Percentiles rank a stretch among this genome's conserved stretches.
Conservation (phyloP, 2,888 invertebrate genomes). For the Muschampia plurimacula region DNA sequence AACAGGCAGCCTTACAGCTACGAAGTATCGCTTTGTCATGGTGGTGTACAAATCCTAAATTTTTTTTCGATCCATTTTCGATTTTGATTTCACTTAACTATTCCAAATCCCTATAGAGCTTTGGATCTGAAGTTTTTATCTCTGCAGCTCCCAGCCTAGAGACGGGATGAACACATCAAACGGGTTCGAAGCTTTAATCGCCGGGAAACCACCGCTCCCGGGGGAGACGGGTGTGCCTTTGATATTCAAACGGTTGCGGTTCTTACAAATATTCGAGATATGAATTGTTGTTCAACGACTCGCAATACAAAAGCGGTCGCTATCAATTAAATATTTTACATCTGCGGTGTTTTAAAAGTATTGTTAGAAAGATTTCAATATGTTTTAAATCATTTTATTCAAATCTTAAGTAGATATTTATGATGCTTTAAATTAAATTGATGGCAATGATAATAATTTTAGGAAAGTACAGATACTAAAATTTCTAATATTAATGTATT, state of each 20-base stretch:
- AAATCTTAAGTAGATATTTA: no score
- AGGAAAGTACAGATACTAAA: no score
- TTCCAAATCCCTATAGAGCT: slow-evolving; percentile 21
- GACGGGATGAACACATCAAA: slow-evolving; percentile 69
- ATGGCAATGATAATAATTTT: no score
- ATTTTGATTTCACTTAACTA: slow-evolving; percentile 41
- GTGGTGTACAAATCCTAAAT: not conserved
- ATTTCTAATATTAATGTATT: no score
- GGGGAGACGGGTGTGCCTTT: slow-evolving; percentile 48
- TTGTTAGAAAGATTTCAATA: no score
- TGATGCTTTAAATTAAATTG: no score
- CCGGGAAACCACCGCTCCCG: slow-evolving; percentile 61
- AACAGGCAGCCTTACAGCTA: no score
- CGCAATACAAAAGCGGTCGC: slow-evolving; percentile 10
- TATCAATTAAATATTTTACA: slow-evolving; percentile 4
- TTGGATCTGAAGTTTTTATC: slow-evolving; percentile 49
- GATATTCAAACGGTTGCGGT: slow-evolving; percentile 55
- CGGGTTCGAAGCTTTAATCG: slow-evolving; percentile 64
- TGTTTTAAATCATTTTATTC: no score
- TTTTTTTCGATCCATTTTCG: not conserved
- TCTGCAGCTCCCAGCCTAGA: slow-evolving; percentile 25
- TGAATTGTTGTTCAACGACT: slow-evolving; percentile 28
- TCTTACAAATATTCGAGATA: slow-evolving; percentile 25
- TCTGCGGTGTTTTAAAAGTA: not conserved
- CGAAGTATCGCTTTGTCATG: no score